phyloP scores from a whole-genome alignment of 2,888 invertebrate genomes.

The Limenitis camilla region DNA sequence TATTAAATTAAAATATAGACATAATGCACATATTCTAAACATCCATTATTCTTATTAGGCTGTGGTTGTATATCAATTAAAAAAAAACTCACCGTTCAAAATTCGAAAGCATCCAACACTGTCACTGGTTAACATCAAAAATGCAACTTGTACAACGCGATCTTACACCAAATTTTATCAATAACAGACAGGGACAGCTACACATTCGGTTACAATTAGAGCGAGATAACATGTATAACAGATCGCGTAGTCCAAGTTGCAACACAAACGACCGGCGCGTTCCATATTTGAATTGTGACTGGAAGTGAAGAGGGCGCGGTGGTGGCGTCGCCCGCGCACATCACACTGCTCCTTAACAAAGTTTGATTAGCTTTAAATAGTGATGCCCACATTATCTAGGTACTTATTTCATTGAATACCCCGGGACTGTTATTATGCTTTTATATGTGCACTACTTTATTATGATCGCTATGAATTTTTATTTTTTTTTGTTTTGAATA shows the following conservation, averaged over 20 bases:
- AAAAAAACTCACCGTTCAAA: slow-evolving; percentile 13
- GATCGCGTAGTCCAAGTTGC: slow-evolving; percentile 8
- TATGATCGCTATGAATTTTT: slow-evolving; percentile 1
- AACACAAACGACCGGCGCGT: slow-evolving; percentile 46
- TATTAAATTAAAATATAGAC: too few species aligned
- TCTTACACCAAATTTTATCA: background rate
- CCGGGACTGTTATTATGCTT: slow-evolving; percentile 43
- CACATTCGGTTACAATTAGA: background rate
- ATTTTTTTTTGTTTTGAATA: too few species aligned
- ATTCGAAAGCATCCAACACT: slow-evolving; percentile 47
- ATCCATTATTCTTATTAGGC: background rate
- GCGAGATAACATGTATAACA: slow-evolving; percentile 2
- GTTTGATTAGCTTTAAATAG: slow-evolving; percentile 80
- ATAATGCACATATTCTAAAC: too few species aligned
- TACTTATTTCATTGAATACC: slow-evolving; percentile 73
- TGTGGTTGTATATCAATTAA: background rate
- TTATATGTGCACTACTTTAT: slow-evolving; percentile 25
- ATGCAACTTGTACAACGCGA: slow-evolving; percentile 10
- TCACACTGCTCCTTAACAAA: slow-evolving; percentile 76
- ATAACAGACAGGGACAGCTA: background rate
- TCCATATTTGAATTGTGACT: slow-evolving; percentile 51
- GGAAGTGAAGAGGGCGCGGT: slow-evolving; percentile 35
- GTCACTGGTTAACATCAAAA: slow-evolving; percentile 54
- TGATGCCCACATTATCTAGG: slow-evolving; percentile 73
- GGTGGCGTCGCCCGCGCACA: slow-evolving; percentile 57